Percentiles rank a stretch among this genome's conserved stretches.
Conservation (phyloP, 2,113 vertebrate genomes). For the Chrysemys picta region DNA sequence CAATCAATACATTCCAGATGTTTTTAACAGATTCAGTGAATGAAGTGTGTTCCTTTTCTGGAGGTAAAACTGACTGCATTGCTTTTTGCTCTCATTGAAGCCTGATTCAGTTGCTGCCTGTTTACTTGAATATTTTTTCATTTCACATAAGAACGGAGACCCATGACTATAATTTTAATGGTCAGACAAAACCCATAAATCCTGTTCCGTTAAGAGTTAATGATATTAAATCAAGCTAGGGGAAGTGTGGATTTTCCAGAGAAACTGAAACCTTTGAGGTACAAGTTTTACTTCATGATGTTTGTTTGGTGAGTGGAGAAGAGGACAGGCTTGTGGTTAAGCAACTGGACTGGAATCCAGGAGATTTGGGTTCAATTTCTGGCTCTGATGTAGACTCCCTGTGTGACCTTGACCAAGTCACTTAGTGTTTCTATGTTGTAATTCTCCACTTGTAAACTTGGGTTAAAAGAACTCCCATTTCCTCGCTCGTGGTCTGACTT, state of each 20-base stretch:
- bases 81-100: neutral
- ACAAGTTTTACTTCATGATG: neutral
- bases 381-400: neutral
- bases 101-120: neutral
- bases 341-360: neutral
- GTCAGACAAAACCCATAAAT: slow-evolving; percentile 7
- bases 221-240: neutral
- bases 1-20: slow-evolving; percentile 8
- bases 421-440: neutral
- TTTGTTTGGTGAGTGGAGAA: fast-evolving
- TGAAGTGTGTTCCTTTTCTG: neutral
- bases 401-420: neutral
- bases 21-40: neutral
- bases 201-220: neutral
- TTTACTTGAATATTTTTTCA: slow-evolving; percentile 8
- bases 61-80: slow-evolving; percentile 30
- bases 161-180: slow-evolving; percentile 25
- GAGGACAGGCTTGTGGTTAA: neutral
- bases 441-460: neutral
- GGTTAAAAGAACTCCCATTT: neutral
- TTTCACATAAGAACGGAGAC: slow-evolving; percentile 1
- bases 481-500: neutral
- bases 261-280: neutral
- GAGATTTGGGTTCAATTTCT: neutral
- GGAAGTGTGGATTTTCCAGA: neutral